Conservation (phyloP, 2,797 vertebrate species). For the Platyrinchus mystaceus region DNA sequence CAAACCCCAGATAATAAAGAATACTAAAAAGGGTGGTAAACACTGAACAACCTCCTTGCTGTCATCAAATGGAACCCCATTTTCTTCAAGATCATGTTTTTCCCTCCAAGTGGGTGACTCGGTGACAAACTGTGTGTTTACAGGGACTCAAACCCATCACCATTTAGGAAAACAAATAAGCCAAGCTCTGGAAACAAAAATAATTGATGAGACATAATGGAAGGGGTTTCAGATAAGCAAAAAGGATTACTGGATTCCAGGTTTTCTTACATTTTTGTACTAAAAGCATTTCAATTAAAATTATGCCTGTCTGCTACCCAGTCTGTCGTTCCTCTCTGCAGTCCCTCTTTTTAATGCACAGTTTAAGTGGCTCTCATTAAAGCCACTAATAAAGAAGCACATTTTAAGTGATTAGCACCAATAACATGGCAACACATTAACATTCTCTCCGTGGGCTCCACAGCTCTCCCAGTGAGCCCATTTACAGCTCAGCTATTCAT, state of each 20-base stretch:
- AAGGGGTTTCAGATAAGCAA: conserved; percentile 24
- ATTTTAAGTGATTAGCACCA: conserved; percentile 78
- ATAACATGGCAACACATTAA: conserved; percentile 70
- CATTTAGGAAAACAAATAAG: neutral
- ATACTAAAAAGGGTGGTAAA: neutral
- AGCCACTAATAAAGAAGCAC: conserved; percentile 74
- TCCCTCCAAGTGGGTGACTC: neutral
- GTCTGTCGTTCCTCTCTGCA: conserved; percentile 52
- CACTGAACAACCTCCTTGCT: neutral
- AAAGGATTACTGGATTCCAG: conserved; percentile 20
- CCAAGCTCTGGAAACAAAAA: neutral
- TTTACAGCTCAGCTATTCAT: conserved; percentile 66
- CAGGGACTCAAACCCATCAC: neutral
- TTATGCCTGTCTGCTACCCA: conserved; percentile 67
- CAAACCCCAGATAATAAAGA: neutral
- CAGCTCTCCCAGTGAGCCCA: conserved; percentile 66
- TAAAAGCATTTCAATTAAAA: conserved; percentile 74
- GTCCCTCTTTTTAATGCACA: conserved; percentile 75
- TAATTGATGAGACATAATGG: neutral
- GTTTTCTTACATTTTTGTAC: conserved; percentile 34
- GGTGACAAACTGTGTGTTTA: neutral
- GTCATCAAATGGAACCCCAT: neutral
- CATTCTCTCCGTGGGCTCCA: conserved; percentile 56
- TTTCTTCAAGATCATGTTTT: neutral
- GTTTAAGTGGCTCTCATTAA: conserved; percentile 78